These are phyloP conservation scores for Hystrix brachyura DNA, from an alignment of 2,113 vertebrate species.

Conservation along the genomic window DNA sequence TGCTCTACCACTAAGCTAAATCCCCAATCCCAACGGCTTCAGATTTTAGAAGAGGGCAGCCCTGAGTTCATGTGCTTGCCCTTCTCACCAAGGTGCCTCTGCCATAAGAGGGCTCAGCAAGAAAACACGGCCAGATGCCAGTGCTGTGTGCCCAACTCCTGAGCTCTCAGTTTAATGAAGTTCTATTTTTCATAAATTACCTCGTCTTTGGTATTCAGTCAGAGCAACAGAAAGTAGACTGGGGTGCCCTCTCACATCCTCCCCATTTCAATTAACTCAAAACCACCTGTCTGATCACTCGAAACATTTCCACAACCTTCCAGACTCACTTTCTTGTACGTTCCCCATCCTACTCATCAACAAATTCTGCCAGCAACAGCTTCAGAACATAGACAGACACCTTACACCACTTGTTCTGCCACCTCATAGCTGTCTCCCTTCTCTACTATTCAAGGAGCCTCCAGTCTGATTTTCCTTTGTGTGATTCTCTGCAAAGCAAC, in stretches of 20 bases:
- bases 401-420: neutral
- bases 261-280: neutral
- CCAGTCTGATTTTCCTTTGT: neutral
- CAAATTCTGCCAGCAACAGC: neutral
- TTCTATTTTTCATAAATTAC: neutral
- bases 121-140: neutral
- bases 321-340: neutral
- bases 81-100: neutral
- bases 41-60: neutral
- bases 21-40: no score
- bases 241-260: neutral
- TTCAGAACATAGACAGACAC: neutral
- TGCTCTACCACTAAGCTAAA: no score
- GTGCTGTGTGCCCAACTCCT: neutral
- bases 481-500: neutral
- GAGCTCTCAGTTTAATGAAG: neutral
- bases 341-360: neutral
- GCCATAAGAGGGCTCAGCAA: fast-evolving
- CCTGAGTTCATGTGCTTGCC: no score
- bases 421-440: neutral
- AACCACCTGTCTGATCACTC: neutral
- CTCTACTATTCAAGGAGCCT: neutral
- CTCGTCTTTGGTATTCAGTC: neutral
- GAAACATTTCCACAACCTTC: neutral
- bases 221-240: neutral